Evolutionary conservation across 2,797 vertebrate species (phyloP).

Genomic region (Thamnophis elegans): DNA sequence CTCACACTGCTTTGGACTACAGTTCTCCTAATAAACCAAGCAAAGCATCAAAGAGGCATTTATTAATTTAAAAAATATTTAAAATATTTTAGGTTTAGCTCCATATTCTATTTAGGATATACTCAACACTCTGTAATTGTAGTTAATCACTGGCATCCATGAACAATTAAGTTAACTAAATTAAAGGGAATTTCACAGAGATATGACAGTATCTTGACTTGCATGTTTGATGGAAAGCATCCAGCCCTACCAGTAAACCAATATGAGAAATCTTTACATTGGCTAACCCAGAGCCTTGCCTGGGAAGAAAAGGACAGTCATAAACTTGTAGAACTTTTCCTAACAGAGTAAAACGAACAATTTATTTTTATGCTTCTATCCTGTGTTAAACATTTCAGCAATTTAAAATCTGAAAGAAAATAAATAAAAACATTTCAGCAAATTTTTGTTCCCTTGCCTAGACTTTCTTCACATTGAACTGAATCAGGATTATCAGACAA

Average conservation of each 20-base stretch:
- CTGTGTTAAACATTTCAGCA: not conserved
- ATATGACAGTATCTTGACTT: not conserved
- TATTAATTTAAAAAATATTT: not conserved
- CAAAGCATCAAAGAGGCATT: not conserved
- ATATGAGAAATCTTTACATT: not conserved
- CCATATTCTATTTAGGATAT: not conserved
- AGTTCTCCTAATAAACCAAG: not conserved
- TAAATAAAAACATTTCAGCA: not conserved
- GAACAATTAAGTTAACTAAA: not conserved
- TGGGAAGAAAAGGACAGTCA: not conserved
- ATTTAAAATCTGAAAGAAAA: not conserved
- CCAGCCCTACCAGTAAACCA: not conserved
- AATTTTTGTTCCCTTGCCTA: not conserved
- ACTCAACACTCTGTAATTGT: not conserved
- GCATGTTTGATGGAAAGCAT: not conserved
- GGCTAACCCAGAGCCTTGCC: not conserved
- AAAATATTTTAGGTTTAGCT: not conserved
- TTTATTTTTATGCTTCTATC: not conserved
- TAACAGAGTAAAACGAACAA: not conserved
- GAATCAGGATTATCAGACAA: not conserved
- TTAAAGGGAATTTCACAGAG: not conserved
- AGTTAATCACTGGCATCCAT: not conserved
- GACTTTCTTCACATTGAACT: not conserved
- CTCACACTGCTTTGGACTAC: not conserved
- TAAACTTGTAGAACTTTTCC: not conserved